phyloP scores from a whole-genome alignment of 1,140 invertebrate species.

The Bursaphelenchus mucronatus region DNA sequence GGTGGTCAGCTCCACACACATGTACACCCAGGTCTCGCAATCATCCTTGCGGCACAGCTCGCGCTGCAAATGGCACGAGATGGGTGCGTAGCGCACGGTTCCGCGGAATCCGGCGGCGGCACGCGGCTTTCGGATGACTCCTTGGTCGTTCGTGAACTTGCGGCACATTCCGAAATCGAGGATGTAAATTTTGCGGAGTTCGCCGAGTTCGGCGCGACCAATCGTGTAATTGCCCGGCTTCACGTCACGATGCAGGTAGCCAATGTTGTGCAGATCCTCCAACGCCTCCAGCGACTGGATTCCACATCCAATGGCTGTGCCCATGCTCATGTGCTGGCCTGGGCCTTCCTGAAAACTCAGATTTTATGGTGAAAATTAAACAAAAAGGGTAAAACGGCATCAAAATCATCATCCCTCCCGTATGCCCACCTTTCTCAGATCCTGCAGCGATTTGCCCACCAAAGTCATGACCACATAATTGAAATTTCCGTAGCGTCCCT shows the following conservation, averaged over 20 bases:
- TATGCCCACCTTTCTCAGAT: constrained; percentile 35
- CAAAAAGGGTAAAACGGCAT: neutral
- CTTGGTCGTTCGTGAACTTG: constrained; percentile 55
- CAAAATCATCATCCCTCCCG: no score
- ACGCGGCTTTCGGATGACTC: constrained; percentile 48
- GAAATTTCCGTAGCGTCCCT: constrained; percentile 50
- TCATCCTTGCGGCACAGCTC: constrained; percentile 46
- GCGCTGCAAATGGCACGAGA: constrained; percentile 43
- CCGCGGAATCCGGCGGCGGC: constrained; percentile 48
- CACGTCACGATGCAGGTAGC: constrained; percentile 48
- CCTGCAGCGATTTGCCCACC: constrained; percentile 53
- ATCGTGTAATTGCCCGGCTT: constrained; percentile 50
- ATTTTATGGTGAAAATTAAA: neutral
- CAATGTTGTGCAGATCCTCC: constrained; percentile 42
- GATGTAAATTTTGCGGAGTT: constrained; percentile 48
- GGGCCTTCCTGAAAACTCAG: constrained; percentile 20
- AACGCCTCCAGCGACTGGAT: constrained; percentile 42
- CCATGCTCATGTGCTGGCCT: constrained; percentile 35
- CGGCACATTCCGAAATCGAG: constrained; percentile 55
- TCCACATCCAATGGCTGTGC: constrained; percentile 28
- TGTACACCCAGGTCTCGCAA: constrained; percentile 41
- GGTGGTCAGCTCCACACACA: constrained; percentile 39
- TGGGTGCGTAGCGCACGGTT: constrained; percentile 46
- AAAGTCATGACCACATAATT: constrained; percentile 56
- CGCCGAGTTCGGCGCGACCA: constrained; percentile 38